phyloP scores from a whole-genome alignment of 1,140 invertebrate species.

The Apis dorsata region DNA sequence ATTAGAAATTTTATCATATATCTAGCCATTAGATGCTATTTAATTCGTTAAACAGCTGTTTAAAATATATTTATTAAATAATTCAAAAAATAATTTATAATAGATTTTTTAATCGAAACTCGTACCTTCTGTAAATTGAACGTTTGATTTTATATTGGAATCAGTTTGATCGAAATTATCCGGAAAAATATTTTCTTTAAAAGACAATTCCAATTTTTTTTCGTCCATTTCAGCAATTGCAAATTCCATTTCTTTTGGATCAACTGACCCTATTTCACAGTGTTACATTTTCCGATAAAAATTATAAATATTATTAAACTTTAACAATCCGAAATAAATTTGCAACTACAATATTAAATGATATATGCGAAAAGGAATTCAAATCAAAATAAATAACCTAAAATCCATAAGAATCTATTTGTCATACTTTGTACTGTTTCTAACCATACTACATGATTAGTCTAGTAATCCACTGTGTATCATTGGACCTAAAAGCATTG shows the following conservation, averaged over 20 bases:
- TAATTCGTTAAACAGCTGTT: not conserved
- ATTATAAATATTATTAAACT: not conserved
- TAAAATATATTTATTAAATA: not conserved
- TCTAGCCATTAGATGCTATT: not conserved
- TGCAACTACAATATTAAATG: not conserved
- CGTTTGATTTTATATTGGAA: not conserved
- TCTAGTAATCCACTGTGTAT: not conserved
- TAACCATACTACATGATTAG: not conserved
- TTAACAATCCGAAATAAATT: not conserved
- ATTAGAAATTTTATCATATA: not conserved
- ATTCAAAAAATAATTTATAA: not conserved
- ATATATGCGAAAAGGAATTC: not conserved
- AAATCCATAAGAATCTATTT: slow-evolving; percentile 8
- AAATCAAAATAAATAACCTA: slow-evolving; percentile 20
- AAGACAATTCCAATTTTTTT: slow-evolving; percentile 2
- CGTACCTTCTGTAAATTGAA: slow-evolving; percentile 26
- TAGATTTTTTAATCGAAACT: not conserved
- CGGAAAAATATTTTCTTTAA: not conserved
- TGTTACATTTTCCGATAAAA: not conserved
- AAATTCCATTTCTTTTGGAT: slow-evolving; percentile 1
- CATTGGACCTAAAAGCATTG: not conserved
- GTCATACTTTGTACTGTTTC: slow-evolving; percentile 22
- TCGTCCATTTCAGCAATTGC: slow-evolving; percentile 39
- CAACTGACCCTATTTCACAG: slow-evolving; percentile 28
- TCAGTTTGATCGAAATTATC: not conserved